Percentiles rank a stretch among this genome's conserved stretches.
Evolutionary conservation across 2,797 vertebrate species (phyloP).

Genomic region (Ammospiza maritima): DNA sequence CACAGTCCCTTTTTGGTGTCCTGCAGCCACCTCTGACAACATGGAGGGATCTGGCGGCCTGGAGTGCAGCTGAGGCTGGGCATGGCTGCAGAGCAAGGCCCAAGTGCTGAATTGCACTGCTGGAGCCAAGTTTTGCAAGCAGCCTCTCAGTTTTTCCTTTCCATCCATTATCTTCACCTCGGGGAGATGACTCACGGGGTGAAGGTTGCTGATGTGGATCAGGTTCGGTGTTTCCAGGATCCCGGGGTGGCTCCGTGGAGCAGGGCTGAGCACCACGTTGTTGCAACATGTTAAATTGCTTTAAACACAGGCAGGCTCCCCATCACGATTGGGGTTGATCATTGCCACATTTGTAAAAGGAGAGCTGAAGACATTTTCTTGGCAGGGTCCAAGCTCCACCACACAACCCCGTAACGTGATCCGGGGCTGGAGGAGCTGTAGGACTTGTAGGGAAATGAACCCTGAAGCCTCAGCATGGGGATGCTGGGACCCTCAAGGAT

Average conservation of each 20-base stretch:
- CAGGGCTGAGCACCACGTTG: background rate
- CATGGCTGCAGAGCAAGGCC: background rate
- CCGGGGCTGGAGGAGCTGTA: background rate
- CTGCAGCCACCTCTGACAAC: background rate
- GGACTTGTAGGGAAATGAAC: background rate
- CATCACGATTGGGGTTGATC: conserved; percentile 1
- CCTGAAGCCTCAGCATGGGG: background rate
- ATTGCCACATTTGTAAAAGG: conserved; percentile 34
- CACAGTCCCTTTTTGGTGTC: background rate
- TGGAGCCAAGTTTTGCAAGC: background rate
- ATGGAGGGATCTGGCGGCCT: rapidly evolving
- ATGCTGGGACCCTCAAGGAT: background rate
- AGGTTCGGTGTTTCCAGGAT: background rate
- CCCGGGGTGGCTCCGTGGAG: background rate
- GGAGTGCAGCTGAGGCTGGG: rapidly evolving
- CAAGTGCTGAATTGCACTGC: background rate
- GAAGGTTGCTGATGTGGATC: background rate
- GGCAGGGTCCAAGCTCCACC: background rate
- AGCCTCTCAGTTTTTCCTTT: background rate
- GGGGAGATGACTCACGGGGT: background rate
- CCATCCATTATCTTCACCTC: background rate
- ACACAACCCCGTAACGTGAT: background rate
- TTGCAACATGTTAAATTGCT: conserved; percentile 37
- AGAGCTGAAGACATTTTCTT: conserved; percentile 43
- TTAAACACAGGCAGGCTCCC: background rate